phyloP scores from a whole-genome alignment of 2,113 vertebrate species.

The Cettia cetti region DNA sequence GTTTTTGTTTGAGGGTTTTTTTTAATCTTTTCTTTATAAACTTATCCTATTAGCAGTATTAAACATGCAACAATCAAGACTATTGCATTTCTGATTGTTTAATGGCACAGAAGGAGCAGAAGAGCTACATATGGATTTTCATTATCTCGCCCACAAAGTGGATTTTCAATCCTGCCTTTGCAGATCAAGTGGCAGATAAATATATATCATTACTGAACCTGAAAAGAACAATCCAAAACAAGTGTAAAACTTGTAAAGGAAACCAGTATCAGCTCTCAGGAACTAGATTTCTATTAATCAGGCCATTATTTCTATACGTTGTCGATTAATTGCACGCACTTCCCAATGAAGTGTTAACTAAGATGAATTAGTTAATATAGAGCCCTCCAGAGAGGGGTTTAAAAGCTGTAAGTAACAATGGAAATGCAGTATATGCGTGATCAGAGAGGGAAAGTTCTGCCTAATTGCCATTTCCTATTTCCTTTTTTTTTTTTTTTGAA shows the following conservation, averaged over 20 bases:
- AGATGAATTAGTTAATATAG: background rate
- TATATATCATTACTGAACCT: background rate
- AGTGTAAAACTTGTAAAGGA: background rate
- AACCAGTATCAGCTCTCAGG: background rate
- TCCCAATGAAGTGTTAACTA: background rate
- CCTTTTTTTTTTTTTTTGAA: background rate
- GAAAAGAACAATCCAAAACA: background rate
- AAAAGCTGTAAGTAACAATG: background rate
- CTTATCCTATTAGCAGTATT: background rate
- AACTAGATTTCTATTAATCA: background rate
- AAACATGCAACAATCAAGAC: background rate
- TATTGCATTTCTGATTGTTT: background rate
- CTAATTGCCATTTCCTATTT: background rate
- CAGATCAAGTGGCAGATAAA: background rate
- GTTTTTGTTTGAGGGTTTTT: background rate
- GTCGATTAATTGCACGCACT: background rate
- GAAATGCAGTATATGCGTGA: background rate
- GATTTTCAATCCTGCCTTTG: background rate
- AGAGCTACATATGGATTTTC: background rate
- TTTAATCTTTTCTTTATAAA: background rate
- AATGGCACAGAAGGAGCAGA: background rate
- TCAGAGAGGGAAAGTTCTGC: background rate
- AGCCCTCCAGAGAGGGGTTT: background rate
- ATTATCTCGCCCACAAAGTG: background rate
- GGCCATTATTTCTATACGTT: background rate